A percentile compares a stretch with the other conserved stretches of the same genome.
Evolutionary conservation across 1,140 invertebrate species (phyloP).

Genomic region (Pectinophora gossypiella): DNA sequence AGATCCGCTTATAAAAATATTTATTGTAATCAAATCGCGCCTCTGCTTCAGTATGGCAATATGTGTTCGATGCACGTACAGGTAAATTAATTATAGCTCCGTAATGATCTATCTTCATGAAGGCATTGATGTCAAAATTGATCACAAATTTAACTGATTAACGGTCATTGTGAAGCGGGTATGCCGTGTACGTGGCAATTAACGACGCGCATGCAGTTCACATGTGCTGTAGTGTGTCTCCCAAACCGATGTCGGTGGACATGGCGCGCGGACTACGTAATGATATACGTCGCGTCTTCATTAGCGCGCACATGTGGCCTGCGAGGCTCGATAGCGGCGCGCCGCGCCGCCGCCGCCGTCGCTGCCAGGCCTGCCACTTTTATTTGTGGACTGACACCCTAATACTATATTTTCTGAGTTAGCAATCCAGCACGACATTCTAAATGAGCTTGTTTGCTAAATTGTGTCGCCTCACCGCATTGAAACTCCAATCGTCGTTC

Average conservation of each 20-base stretch:
- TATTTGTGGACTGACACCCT: slow-evolving; percentile 34
- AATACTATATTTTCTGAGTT: slow-evolving; percentile 20
- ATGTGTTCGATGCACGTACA: too few species aligned
- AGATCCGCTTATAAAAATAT: too few species aligned
- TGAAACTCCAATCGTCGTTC: too few species aligned
- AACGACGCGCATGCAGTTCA: neutral
- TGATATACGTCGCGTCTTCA: slow-evolving; percentile 40
- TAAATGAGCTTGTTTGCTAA: slow-evolving; percentile 44
- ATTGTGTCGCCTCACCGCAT: slow-evolving; percentile 18
- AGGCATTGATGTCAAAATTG: too few species aligned
- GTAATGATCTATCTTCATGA: too few species aligned
- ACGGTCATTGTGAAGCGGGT: neutral
- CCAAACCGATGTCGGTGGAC: neutral
- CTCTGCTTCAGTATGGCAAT: too few species aligned
- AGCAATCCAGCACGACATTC: slow-evolving; percentile 25
- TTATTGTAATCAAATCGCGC: too few species aligned
- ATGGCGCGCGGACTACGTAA: too few species aligned
- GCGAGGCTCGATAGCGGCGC: slow-evolving; percentile 24
- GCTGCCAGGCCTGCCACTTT: too few species aligned
- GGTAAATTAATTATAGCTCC: too few species aligned
- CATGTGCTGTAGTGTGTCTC: neutral
- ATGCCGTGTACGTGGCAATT: neutral
- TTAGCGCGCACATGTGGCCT: slow-evolving; percentile 37
- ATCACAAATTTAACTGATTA: slow-evolving; percentile 3
- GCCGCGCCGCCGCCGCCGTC: slow-evolving; percentile 9